A percentile compares a stretch with the other conserved stretches of the same genome.
These are phyloP conservation scores for Crotalus helleri DNA, from an alignment of 2,113 vertebrate genomes.

Conservation along the genomic window DNA sequence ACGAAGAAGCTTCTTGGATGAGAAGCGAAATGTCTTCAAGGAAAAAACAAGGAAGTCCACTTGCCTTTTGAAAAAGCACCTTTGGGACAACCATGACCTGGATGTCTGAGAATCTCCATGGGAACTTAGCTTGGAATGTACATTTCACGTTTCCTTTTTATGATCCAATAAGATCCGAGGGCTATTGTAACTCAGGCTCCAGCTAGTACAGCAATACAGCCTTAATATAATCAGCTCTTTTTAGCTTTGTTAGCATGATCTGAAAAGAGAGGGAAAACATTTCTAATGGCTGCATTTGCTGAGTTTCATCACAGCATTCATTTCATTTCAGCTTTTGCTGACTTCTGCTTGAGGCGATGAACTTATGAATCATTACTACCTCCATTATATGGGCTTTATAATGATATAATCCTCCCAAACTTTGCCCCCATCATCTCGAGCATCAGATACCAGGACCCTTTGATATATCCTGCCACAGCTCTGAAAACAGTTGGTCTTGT, in stretches of 20 bases:
- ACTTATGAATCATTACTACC: not conserved
- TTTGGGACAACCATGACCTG: not conserved
- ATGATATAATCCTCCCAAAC: not conserved
- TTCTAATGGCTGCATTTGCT: not conserved
- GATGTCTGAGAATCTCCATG: not conserved
- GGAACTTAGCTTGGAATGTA: not conserved
- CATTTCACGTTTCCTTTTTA: not conserved
- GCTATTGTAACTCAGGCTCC: not conserved
- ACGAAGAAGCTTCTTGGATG: not conserved
- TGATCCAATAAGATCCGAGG: not conserved
- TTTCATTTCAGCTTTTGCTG: not conserved
- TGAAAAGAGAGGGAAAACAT: not conserved
- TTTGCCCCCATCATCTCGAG: not conserved
- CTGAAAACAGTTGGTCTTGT: constrained; percentile 7
- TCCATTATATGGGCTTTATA: not conserved
- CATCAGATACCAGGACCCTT: not conserved
- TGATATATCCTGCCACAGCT: not conserved
- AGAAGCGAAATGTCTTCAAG: not conserved
- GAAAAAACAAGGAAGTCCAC: not conserved
- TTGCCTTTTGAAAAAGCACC: not conserved
- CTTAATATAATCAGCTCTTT: not conserved
- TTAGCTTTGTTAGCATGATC: not conserved
- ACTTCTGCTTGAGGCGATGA: not conserved
- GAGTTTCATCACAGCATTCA: not conserved
- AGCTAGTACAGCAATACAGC: not conserved